Base-by-base conservation (phyloP, 2,888 invertebrate genomes). In the Drosophila demipolita region DNA sequence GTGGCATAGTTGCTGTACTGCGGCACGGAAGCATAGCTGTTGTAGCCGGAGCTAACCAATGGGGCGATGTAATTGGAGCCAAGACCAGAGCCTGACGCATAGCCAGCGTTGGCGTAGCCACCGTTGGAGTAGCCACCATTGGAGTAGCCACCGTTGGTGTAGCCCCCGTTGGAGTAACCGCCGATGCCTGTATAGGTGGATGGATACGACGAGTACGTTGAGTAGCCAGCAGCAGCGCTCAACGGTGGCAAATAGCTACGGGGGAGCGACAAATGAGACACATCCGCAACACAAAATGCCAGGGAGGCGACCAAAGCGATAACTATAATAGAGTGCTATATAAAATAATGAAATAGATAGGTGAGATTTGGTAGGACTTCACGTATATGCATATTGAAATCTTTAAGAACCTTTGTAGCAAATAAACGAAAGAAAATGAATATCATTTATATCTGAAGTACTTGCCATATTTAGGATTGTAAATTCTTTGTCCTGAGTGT, bases 201-300 rank as follows among this genome's bases (percentile, higher is more conserved):
- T 52, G 79, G 75, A 59, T 78, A 74, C 42, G 79, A 58, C 3
- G 76, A 48, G 50, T 72, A 72, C 20, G 72, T 9, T n/a, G 81
- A 50, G 68, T 74, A 76, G 52, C 73, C 63, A 45, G 63, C 32
- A 0, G 70, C 66, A 2, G 87, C 81, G 20, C 75, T 81, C 54
- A 81, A 55, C 0, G 91, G 90, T 17, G 91, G 91, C 77, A 91
- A 74, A 53, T 91, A 91, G 53, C 61, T 73, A 35, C 81, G 75
- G 36, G 88, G 75, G 23, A 91, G 77, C 33, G 82, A 66, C 60
- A 91, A 66, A 61, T 91, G 91, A 7, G 91, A 85, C 17, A 92
- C 91, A 67, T 92, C 92, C 3, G 81, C 92, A 15, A 67, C 72
- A 35, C 83, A 75, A 42, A 85, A 33, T 1, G 82, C 80, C 73